phyloP scores from a whole-genome alignment of 2,113 vertebrate species.

The Falco punctatus region DNA sequence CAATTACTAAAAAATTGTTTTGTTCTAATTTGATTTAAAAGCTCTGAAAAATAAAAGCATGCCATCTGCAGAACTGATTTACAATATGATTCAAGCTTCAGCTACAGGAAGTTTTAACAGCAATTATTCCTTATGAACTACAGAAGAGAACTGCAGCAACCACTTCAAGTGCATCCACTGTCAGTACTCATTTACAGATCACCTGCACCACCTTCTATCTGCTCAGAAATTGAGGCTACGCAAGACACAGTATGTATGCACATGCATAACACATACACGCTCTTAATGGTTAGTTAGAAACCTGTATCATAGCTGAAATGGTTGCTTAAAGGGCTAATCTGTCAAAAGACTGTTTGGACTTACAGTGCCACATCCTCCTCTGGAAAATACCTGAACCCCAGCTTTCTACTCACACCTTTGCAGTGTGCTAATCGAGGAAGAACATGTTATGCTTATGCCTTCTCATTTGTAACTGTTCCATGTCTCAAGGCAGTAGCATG shows the following conservation, averaged over 20 bases:
- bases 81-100: not conserved
- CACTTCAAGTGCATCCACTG: not conserved
- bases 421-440: not conserved
- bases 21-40: not conserved
- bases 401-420: not conserved
- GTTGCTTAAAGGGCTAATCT: not conserved
- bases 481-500: not conserved
- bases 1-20: not conserved
- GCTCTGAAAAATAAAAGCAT: not conserved
- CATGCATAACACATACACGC: not conserved
- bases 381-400: not conserved
- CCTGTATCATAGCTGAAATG: not conserved
- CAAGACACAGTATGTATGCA: not conserved
- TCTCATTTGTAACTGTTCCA: not conserved
- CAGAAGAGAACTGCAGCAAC: not conserved
- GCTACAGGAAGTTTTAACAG: not conserved
- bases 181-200: not conserved
- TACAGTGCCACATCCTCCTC: not conserved
- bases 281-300: not conserved
- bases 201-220: not conserved
- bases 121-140: not conserved
- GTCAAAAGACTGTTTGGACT: not conserved
- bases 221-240: not conserved
- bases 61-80: not conserved
- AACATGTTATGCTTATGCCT: accelerated